These are phyloP conservation scores for Stichodactyla helianthus DNA, from an alignment of 64 coral and sea anemone genomes.

Conservation along the genomic window DNA sequence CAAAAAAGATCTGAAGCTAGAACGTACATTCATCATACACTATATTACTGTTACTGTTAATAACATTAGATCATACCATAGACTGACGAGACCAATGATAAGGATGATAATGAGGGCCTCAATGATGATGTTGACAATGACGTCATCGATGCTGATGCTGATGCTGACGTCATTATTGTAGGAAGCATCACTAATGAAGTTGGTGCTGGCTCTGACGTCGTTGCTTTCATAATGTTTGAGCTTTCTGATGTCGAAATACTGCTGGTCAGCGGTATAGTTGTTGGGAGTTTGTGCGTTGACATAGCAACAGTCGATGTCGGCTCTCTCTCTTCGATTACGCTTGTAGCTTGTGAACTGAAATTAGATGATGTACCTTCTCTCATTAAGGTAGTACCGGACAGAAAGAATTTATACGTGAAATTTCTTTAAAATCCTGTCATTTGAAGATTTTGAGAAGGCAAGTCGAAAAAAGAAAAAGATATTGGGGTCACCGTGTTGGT, in stretches of 20 bases:
- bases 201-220: neutral
- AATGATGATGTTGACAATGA: neutral
- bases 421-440: too few species aligned
- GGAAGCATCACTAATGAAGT: neutral
- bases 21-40: neutral
- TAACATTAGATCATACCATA: neutral
- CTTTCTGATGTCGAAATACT: neutral
- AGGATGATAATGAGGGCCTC: neutral
- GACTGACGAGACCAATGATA: neutral
- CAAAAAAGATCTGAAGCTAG: neutral
- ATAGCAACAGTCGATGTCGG: too few species aligned
- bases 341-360: too few species aligned
- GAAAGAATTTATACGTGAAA: too few species aligned
- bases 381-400: too few species aligned
- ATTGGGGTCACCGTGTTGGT: too few species aligned
- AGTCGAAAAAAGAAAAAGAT: too few species aligned
- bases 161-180: neutral
- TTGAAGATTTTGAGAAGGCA: too few species aligned
- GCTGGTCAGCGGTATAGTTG: neutral
- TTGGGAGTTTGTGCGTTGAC: neutral
- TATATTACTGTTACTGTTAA: neutral
- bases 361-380: too few species aligned
- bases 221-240: neutral
- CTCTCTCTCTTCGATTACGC: too few species aligned
- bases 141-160: neutral